Conservation (phyloP, 1,140 invertebrate genomes). For the Drosophila miranda region DNA sequence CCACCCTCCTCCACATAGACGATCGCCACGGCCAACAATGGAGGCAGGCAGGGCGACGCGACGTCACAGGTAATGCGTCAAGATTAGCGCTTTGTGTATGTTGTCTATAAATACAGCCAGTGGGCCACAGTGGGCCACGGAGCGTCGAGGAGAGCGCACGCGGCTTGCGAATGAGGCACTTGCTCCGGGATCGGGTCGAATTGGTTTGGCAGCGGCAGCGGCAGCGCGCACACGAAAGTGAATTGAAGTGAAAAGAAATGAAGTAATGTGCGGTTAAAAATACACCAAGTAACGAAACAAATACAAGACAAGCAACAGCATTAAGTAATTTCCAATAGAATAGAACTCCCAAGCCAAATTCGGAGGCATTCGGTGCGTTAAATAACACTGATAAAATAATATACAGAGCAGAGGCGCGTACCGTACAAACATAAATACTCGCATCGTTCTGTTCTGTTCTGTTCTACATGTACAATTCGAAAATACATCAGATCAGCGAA, state of each 20-base stretch:
- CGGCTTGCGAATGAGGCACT: conserved; percentile 33
- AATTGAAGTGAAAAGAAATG: conserved; percentile 25
- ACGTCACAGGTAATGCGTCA: conserved; percentile 49
- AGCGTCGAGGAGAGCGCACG: conserved; percentile 43
- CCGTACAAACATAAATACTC: conserved; percentile 44
- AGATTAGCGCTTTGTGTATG: conserved; percentile 27
- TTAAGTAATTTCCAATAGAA: neutral
- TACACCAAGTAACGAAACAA: conserved; percentile 27
- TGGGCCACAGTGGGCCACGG: conserved; percentile 32
- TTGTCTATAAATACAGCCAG: conserved; percentile 44
- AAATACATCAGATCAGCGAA: conserved; percentile 43
- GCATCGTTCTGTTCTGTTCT: neutral
- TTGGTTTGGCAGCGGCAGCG: conserved; percentile 7
- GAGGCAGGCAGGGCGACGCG: conserved; percentile 13
- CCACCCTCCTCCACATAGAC: neutral
- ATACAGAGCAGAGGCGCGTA: conserved; percentile 22
- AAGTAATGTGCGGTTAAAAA: conserved; percentile 44
- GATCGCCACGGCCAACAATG: conserved; percentile 29
- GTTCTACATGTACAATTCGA: conserved; percentile 41
- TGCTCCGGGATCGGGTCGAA: conserved; percentile 20
- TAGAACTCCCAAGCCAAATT: neutral
- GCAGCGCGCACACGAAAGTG: conserved; percentile 6
- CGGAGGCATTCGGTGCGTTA: conserved; percentile 24
- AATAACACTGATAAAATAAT: conserved; percentile 52
- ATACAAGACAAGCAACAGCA: conserved; percentile 10